These are phyloP conservation scores for Abscondita cerata DNA, from an alignment of 2,888 invertebrate genomes.

Conservation along the genomic window DNA sequence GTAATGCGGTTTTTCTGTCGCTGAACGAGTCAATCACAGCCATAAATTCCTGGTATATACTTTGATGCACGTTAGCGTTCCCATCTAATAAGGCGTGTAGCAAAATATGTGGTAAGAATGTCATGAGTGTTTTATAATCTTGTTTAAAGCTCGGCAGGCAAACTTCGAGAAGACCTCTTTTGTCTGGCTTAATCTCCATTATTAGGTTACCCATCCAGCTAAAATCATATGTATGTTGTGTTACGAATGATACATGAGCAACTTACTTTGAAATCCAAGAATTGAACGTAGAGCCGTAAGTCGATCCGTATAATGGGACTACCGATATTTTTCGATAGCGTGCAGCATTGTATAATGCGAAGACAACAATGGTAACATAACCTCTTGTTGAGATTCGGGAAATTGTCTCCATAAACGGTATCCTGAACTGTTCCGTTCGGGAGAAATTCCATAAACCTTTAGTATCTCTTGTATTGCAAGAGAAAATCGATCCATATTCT, in stretches of 20 bases:
- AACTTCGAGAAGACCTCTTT: slow-evolving; percentile 68
- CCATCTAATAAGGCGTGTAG: slow-evolving; percentile 69
- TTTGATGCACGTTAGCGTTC: slow-evolving; percentile 53
- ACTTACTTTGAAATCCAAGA: slow-evolving; percentile 76
- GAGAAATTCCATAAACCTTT: slow-evolving; percentile 73
- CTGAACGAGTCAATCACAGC: slow-evolving; percentile 60
- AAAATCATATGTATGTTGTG: no score
- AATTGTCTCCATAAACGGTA: slow-evolving; percentile 76
- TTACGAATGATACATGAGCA: no score
- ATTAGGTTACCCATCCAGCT: slow-evolving; percentile 78
- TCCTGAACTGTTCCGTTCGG: slow-evolving; percentile 61
- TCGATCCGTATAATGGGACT: slow-evolving; percentile 73
- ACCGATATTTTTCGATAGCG: slow-evolving; percentile 55
- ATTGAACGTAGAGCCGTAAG: slow-evolving; percentile 70
- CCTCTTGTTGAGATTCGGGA: slow-evolving; percentile 74
- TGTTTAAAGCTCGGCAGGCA: slow-evolving; percentile 79
- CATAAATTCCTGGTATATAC: slow-evolving; percentile 64
- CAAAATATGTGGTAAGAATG: slow-evolving; percentile 78
- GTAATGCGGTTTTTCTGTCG: slow-evolving; percentile 39
- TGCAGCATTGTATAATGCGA: slow-evolving; percentile 66
- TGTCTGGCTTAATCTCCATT: slow-evolving; percentile 66
- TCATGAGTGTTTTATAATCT: slow-evolving; percentile 73
- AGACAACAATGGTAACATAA: slow-evolving; percentile 77
- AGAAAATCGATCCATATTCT: slow-evolving; percentile 81
- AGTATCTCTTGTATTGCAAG: slow-evolving; percentile 83